Evolutionary conservation across 2,797 vertebrate genomes (phyloP).

Genomic region (Numenius phaeopus): DNA sequence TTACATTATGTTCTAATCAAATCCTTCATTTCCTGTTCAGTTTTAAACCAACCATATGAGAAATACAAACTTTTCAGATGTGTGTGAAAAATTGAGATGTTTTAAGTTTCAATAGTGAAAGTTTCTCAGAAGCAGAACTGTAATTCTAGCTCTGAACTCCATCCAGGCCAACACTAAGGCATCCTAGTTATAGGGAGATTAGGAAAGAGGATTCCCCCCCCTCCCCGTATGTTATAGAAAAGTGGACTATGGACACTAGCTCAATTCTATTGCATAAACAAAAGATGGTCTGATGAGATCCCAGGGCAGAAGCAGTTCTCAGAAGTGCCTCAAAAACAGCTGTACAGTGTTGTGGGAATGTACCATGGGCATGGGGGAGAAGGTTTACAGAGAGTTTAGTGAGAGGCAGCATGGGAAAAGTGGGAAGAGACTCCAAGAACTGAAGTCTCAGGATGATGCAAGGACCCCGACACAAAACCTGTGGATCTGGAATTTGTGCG

Average conservation of each 20-base stretch:
- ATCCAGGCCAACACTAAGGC: background rate
- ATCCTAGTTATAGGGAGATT: background rate
- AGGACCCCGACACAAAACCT: background rate
- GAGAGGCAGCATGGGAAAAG: background rate
- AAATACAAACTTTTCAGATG: background rate
- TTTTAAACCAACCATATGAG: background rate
- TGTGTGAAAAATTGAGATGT: background rate
- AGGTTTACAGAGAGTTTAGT: background rate
- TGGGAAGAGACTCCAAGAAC: background rate
- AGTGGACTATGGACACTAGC: background rate
- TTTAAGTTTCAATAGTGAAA: background rate
- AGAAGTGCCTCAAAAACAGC: background rate
- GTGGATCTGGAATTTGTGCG: background rate
- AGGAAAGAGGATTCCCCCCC: background rate
- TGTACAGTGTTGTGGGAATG: background rate
- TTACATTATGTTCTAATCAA: background rate
- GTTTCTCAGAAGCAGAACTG: background rate
- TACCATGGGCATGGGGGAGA: rapidly evolving
- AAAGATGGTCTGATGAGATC: background rate
- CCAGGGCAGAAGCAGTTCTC: background rate
- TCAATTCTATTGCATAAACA: background rate
- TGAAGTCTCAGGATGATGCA: background rate
- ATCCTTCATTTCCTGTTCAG: rapidly evolving
- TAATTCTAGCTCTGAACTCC: background rate
- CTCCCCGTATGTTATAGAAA: rapidly evolving